phyloP scores from a whole-genome alignment of 1,140 invertebrate genomes.

The Drosophila kikkawai region DNA sequence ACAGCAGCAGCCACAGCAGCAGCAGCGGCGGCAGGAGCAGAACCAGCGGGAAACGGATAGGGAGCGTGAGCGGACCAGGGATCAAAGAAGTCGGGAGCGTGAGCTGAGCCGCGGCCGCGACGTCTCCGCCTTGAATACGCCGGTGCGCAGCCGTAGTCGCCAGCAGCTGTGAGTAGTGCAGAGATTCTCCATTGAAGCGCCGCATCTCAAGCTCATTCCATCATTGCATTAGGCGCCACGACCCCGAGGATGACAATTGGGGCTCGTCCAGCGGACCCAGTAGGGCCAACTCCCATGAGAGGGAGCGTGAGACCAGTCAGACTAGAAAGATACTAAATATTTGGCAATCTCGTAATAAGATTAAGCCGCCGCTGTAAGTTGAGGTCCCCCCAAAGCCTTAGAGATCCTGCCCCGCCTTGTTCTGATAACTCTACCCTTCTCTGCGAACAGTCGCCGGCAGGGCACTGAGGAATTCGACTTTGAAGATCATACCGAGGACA shows the following conservation, averaged over 20 bases:
- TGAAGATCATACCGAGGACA: constrained; percentile 62
- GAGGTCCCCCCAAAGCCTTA: neutral
- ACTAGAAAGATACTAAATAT: constrained; percentile 64
- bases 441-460: constrained; percentile 52
- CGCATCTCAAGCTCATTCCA: constrained; percentile 39
- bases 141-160: constrained; percentile 73
- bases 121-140: constrained; percentile 54
- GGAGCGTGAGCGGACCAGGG: constrained; percentile 61
- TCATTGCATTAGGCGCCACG: constrained; percentile 54
- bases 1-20: constrained; percentile 45
- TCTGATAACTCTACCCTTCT: constrained; percentile 2
- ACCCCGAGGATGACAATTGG: constrained; percentile 79
- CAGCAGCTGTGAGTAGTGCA: constrained; percentile 69
- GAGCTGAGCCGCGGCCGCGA: constrained; percentile 69
- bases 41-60: constrained; percentile 52
- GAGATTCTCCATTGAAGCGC: neutral
- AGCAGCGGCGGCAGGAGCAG: constrained; percentile 44
- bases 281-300: constrained; percentile 71
- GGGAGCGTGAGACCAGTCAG: constrained; percentile 73
- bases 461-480: constrained; percentile 75
- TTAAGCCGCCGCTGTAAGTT: constrained; percentile 72
- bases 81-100: constrained; percentile 67
- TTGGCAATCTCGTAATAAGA: constrained; percentile 69
- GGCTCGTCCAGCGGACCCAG: constrained; percentile 78
- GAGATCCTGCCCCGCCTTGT: neutral